These are phyloP conservation scores for Dasyornis broadbenti DNA, from an alignment of 2,113 vertebrate genomes.

Conservation along the genomic window DNA sequence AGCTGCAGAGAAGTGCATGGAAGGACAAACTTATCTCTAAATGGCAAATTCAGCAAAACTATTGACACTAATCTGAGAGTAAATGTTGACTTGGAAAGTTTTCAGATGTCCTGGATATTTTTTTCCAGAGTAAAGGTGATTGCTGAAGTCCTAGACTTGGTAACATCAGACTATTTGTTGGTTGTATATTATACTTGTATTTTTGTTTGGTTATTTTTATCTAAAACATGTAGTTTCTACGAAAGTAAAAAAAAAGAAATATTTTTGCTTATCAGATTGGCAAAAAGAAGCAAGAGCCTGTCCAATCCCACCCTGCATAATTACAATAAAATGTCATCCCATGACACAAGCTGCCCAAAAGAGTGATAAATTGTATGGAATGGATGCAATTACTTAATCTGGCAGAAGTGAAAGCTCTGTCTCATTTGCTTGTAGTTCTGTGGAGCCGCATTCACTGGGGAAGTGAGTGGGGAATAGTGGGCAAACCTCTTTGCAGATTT, in stretches of 20 bases:
- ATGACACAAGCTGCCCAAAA: slow-evolving; percentile 40
- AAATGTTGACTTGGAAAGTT: slow-evolving; percentile 29
- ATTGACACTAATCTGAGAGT: neutral
- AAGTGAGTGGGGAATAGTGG: neutral
- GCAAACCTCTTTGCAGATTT: slow-evolving; percentile 1
- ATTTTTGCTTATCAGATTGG: slow-evolving; percentile 43
- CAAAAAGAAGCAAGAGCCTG: slow-evolving; percentile 9
- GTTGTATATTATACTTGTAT: neutral
- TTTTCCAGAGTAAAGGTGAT: neutral
- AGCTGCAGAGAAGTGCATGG: neutral
- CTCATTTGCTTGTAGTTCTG: neutral
- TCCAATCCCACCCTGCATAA: slow-evolving; percentile 46
- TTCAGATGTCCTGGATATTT: neutral
- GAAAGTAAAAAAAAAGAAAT: slow-evolving; percentile 2
- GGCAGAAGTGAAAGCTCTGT: neutral
- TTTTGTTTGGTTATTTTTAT: slow-evolving; percentile 33
- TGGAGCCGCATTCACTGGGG: neutral
- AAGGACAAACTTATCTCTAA: neutral
- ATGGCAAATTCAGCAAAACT: neutral
- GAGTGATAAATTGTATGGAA: neutral
- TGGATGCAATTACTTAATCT: slow-evolving; percentile 50
- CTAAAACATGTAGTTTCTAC: slow-evolving; percentile 1
- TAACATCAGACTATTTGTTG: neutral
- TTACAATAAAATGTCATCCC: slow-evolving; percentile 32
- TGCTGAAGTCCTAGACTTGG: neutral